Evolutionary conservation across 2,797 vertebrate genomes (phyloP), one percentile per base, ranked within the genome.

Genomic region (Sylvilagus floridanus): DNA sequence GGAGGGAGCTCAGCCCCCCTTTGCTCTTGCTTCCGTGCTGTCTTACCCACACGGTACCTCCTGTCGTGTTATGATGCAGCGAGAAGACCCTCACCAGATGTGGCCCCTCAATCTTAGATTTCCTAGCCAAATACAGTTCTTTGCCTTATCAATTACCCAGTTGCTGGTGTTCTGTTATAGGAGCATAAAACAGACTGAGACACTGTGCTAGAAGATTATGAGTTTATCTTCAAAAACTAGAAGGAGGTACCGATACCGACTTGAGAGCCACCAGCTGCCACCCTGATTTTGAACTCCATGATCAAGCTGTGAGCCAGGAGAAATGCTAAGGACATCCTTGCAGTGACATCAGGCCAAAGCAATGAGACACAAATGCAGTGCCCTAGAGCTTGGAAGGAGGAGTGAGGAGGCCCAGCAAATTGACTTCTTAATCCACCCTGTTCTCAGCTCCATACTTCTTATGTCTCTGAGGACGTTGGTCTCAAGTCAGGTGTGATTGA

Each of bases 341-440:
- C 52, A 86, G 13, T 21, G 54, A 57, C 5, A 50, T 92, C 42
- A 88, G 57, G 63, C 50, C 90, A 6, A 2, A 11, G 24, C 0
- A 0, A 66, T 75, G 52, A 13, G 76, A 73, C 42, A 30, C 68
- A 96, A 72, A 77, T 93, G 12, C 2, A 50, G 47, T 37, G 50
- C 22, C 57, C 17, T 72, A 37, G 68, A 92, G 21, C 35, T 81
- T 96, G 88, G 28, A 77, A 79, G 6, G 86, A 88, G 63, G 60
- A 81, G 24, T 91, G 76, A 57, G 35, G 90, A 92, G 47, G 7
- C 11, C 65, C 32, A 82, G 28, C 35, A 19, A 42, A 84, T 88
- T 22, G 60, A 47, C 22, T 90, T 93, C 47, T 90, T 94, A 83
- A 35, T 76, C 88, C 35, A 78, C 60, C n/a, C 65, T n/a, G n/a